phyloP scores from a whole-genome alignment of 2,797 vertebrate species.

The Cynopterus sphinx region DNA sequence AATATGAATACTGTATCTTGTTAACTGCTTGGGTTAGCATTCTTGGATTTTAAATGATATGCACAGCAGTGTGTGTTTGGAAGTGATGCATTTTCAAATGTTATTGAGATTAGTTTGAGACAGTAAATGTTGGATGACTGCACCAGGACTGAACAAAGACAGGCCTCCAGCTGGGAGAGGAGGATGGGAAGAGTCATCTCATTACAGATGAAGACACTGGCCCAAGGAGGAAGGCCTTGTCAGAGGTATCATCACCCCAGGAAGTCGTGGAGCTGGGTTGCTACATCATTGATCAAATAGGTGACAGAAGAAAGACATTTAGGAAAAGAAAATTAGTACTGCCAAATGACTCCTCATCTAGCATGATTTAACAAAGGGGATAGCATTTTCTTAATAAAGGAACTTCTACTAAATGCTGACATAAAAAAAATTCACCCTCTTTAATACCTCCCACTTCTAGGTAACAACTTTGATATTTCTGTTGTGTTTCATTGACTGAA shows the following conservation, averaged over 20 bases:
- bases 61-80: background rate
- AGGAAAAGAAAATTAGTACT: background rate
- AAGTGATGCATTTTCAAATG: background rate
- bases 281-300: background rate
- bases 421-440: background rate
- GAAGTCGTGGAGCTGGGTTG: background rate
- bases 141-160: background rate
- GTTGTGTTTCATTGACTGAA: background rate
- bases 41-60: background rate
- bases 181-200: background rate
- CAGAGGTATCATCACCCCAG: too few species aligned
- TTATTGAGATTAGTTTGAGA: background rate
- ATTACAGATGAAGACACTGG: background rate
- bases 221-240: background rate
- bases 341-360: background rate
- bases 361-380: background rate
- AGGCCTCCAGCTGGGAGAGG: background rate
- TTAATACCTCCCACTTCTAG: background rate
- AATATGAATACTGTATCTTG: background rate
- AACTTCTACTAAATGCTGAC: background rate
- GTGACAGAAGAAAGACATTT: background rate
- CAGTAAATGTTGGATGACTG: background rate
- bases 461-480: background rate
- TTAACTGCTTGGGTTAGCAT: background rate
- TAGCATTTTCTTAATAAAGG: background rate